Evolutionary conservation across 2,113 vertebrate species (phyloP), one percentile per base, ranked within the genome.

Genomic region (Tapirus terrestris): DNA sequence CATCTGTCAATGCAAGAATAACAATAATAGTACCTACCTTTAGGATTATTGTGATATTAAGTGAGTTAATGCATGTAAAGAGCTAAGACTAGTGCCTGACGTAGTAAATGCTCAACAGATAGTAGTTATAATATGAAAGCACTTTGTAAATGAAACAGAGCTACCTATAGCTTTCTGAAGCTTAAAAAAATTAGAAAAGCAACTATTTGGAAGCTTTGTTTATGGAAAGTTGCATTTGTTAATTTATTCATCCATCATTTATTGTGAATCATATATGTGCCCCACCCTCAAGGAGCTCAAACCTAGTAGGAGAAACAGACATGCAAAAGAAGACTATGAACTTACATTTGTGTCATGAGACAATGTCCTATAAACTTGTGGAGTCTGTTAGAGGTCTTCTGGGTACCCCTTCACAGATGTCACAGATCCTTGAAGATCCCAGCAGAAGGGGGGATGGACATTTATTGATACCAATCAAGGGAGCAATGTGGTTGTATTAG

Each of bases 101-200:
- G 81, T 65, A 92, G 23, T 89, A 91, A 97, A 73, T 89, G 17
- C 53, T 88, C 67, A 77, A 5, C 48, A 87, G 25, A 92, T 48
- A 94, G 45, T 39, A 94, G 33, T 89, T 77, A 56, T 75, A 83
- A 39, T 79, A 13, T 89, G 33, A 97, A 77, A 96, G 23, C 75
- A 86, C 48, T 85, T 89, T 79, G 77, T 48, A 93, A 97, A 75
- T n/a, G 56, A 17, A 92, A 27, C 8, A 94, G 60, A 70, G 73
- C 33, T 93, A 89, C 5, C 31, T 93, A 27, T 82, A 91, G 61
- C 67, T 89, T 94, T 94, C 68, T 97, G 36, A 5, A 87, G 33
- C 92, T 95, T 96, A 88, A 96, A 95, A 90, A 95, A 90, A 80
- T 76, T 79, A 93, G 60, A 56, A 94, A 85, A 89, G n/a, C 29